Evolutionary conservation across 2,113 vertebrate genomes (phyloP).

Genomic region (Gasterosteus nipponicus): DNA sequence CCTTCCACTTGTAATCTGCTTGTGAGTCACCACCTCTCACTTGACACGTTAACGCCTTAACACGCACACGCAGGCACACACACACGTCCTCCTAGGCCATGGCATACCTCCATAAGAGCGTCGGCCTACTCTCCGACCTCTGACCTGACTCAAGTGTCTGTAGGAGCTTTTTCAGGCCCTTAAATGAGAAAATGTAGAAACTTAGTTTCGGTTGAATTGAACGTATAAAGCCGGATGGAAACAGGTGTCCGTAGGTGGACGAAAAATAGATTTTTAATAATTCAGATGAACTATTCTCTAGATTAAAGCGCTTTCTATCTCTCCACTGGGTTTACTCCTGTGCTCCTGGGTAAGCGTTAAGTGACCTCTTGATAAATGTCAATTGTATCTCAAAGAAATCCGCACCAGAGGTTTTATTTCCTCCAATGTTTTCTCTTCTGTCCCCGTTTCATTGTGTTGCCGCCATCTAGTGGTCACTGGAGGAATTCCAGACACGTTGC

Average conservation of each 20-base stretch:
- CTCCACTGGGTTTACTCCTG: neutral
- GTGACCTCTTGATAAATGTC: neutral
- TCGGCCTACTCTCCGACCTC: neutral
- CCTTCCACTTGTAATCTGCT: conserved; percentile 24
- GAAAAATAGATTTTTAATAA: neutral
- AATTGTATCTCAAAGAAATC: neutral
- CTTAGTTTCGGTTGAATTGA: neutral
- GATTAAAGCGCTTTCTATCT: neutral
- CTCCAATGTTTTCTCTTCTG: neutral
- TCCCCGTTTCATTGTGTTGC: neutral
- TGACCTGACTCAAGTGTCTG: conserved; percentile 1
- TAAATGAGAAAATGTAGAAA: neutral
- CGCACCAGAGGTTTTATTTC: neutral
- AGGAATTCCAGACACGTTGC: neutral
- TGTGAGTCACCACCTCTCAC: conserved; percentile 40
- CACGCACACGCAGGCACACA: conserved; percentile 5
- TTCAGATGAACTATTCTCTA: neutral
- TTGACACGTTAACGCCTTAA: conserved; percentile 31
- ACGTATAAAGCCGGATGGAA: neutral
- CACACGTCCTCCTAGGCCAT: neutral
- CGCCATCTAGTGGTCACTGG: neutral
- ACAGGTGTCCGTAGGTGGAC: neutral
- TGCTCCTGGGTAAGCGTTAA: too few species aligned
- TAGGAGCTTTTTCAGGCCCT: neutral
- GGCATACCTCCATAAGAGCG: neutral